A percentile compares a stretch with the other conserved stretches of the same genome.
phyloP scores from a whole-genome alignment of 2,888 invertebrate genomes.

The Drymonia ruficornis region DNA sequence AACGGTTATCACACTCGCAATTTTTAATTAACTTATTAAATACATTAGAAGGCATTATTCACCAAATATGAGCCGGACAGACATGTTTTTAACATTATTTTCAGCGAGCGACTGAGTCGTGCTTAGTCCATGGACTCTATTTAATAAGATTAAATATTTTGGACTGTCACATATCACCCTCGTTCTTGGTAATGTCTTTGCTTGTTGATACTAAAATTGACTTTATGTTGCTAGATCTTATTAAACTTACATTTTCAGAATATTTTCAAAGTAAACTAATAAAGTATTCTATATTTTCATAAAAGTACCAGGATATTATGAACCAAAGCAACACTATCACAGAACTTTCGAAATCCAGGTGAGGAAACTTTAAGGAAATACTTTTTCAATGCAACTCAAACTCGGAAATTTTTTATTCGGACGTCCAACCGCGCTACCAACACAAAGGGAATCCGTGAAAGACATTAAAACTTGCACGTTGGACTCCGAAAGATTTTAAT shows the following conservation, averaged over 20 bases:
- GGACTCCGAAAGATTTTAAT: conserved; percentile 57
- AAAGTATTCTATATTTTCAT: neutral
- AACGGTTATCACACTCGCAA: too few species aligned
- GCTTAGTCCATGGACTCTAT: too few species aligned
- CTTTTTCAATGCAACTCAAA: conserved; percentile 1
- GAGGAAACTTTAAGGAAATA: neutral
- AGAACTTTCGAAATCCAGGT: neutral
- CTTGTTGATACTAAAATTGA: neutral
- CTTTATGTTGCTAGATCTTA: too few species aligned
- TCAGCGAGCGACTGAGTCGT: too few species aligned
- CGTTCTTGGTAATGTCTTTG: too few species aligned
- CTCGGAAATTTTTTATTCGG: conserved; percentile 47
- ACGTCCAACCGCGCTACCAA: conserved; percentile 44
- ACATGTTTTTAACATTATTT: too few species aligned
- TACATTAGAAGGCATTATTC: too few species aligned
- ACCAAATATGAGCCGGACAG: too few species aligned
- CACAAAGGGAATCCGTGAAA: conserved; percentile 61
- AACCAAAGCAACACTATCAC: neutral
- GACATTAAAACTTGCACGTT: conserved; percentile 74
- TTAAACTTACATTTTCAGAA: too few species aligned
- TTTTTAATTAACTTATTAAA: too few species aligned
- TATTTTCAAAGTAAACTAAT: neutral
- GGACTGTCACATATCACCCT: too few species aligned
- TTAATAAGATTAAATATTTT: too few species aligned
- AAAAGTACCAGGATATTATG: neutral